phyloP scores from a whole-genome alignment of 2,113 vertebrate species.

The Atherinomorus stipes region DNA sequence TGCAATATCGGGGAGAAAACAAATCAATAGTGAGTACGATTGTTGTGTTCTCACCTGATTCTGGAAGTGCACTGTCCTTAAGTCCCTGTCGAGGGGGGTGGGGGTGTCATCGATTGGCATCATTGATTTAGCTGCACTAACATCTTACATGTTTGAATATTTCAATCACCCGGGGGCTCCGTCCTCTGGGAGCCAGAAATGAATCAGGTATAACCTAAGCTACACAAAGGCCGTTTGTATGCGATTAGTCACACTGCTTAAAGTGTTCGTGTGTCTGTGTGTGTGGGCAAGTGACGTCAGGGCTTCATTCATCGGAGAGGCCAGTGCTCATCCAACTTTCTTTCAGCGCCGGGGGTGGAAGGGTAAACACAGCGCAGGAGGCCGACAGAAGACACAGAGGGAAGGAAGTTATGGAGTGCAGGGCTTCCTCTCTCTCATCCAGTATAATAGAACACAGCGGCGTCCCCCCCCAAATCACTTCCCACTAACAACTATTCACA shows the following conservation, averaged over 20 bases:
- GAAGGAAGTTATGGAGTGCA: constrained; percentile 32
- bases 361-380: constrained; percentile 37
- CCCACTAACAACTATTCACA: constrained; percentile 42
- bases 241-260: constrained; percentile 74
- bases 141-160: constrained; percentile 65
- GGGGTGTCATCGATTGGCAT: constrained; percentile 56
- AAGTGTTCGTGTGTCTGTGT: constrained; percentile 36
- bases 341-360: constrained; percentile 40
- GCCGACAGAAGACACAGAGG: constrained; percentile 25
- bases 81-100: constrained; percentile 45
- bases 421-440: constrained; percentile 54
- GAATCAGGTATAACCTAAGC: constrained; percentile 73
- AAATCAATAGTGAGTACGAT: constrained; percentile 50
- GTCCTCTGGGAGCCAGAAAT: constrained; percentile 66
- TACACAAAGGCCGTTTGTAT: constrained; percentile 71
- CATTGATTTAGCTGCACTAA: constrained; percentile 75
- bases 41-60: constrained; percentile 44
- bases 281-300: constrained; percentile 69
- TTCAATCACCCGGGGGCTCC: constrained; percentile 63
- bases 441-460: constrained; percentile 34
- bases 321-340: constrained; percentile 50
- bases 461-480: background rate
- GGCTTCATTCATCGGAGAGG: constrained; percentile 73
- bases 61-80: constrained; percentile 24
- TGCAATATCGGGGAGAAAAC: constrained; percentile 20